Evolutionary conservation across 2,797 vertebrate species (phyloP), one percentile per base, ranked within the genome.

Genomic region (Miichthys miiuy): DNA sequence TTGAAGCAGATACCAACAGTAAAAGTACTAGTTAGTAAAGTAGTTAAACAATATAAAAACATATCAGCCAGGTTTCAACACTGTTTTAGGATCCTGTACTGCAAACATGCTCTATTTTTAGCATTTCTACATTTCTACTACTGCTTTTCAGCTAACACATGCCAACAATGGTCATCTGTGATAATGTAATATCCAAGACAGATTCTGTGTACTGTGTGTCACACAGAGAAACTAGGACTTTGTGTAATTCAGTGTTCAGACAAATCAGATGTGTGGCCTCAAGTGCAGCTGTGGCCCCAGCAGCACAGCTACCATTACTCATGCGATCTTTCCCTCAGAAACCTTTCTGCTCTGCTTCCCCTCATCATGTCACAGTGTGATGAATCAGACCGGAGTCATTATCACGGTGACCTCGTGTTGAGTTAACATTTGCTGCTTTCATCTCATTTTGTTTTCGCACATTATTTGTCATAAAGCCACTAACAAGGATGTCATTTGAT

Each of bases 291-390:
- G 60, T 70, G 73, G 61, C 23, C 72, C 27, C 76, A 74, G 77
- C 85, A 82, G 72, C 63, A 56, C 38, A 61, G 62, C 80, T 54
- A 67, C 77, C 69, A 30, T 83, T 77, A 82, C 84, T 90, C 87
- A 92, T 86, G 68, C 77, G 55, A 34, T 84, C 61, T 73, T 87
- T 76, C 89, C 83, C 76, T 80, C 71, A 38, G 72, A 68, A 75
- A 71, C 71, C 78, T 77, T 81, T 91, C 79, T 71, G 76, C 80
- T 57, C 77, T n/a, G 20, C 80, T 81, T 80, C 80, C 76, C 68
- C 80, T 81, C 76, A 76, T 87, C 83, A 78, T 73, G 82, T 84
- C 82, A 34, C 48, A 60, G 41, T 68, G 52, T 67, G 67, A 75
- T 70, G 69, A 80, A 84, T 84, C 75, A 67, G 70, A 14, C 77